Evolutionary conservation across 2,113 vertebrate genomes (phyloP), one percentile per base, ranked within the genome.

Genomic region (Thunnus maccoyii): DNA sequence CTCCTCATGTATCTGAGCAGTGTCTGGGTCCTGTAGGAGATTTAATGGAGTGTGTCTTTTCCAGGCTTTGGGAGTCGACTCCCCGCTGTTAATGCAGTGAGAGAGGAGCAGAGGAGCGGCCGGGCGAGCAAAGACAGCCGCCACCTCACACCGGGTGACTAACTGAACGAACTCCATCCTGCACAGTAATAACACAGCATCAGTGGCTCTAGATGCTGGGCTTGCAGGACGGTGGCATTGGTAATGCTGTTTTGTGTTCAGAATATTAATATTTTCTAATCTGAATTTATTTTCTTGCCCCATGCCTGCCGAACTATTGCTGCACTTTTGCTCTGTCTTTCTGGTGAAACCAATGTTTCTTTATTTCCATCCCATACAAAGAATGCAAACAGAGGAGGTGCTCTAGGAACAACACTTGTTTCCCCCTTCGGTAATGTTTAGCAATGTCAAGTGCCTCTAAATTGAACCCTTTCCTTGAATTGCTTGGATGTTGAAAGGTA

Each of bases 11-110:
- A 72, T 81, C 76, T 79, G 69, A 84, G 74, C 65, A 58, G 77
- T 72, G 56, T 84, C 46, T 70, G 80, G 81, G 65, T 92, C 88
- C 76, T 86, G 61, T 18, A 88, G 85, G 58, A 91, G 58, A 90
- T 70, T 68, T 92, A 92, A 94, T 93, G 87, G 84, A 91, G 75
- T 90, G 87, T 84, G 84, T 91, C 87, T 86, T 86, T 90, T 92
- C 82, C 82, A 76, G 85, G 81, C 83, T 85, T 82, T 86, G 79
- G 82, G 72, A 88, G 76, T 76, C 6, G 73, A 88, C 87, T 83
- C 80, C 90, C 88, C 78, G 86, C 87, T 87, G 90, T 47, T 89
- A 82, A 70, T 89, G 87, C 86, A 88, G 87, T 76, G 78, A 88
- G 78, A 86, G 83, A 87, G 65, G 82, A 87, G 77, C 62, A 68